These are phyloP conservation scores for Thaumatotibia leucotreta DNA, from an alignment of 1,140 invertebrate species.

Conservation along the genomic window DNA sequence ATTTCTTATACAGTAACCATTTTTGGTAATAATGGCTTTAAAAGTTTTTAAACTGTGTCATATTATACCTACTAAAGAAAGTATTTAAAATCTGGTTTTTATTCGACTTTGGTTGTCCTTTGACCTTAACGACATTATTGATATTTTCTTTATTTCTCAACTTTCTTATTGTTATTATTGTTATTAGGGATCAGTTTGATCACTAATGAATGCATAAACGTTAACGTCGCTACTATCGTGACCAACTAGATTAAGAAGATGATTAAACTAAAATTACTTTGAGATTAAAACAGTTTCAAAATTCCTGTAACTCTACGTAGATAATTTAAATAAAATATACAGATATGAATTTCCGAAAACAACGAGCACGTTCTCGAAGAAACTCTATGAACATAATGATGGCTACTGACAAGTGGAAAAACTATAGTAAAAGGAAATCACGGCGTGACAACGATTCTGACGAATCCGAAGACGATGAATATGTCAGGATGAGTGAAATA, in stretches of 20 bases:
- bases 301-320: constrained; percentile 31
- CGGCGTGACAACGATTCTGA: constrained; percentile 27
- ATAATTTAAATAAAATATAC: constrained; percentile 21
- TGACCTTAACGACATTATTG: no score
- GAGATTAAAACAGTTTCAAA: constrained; percentile 31
- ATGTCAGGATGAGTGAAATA: constrained; percentile 38
- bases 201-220: no score
- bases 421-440: constrained; percentile 35
- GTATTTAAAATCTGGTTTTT: no score
- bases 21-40: background rate
- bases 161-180: no score
- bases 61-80: background rate
- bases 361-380: constrained; percentile 36
- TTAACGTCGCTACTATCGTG: no score
- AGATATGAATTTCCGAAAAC: constrained; percentile 52
- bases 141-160: no score
- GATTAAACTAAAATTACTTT: constrained; percentile 23
- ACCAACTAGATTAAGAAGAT: constrained; percentile 38
- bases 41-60: background rate
- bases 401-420: constrained; percentile 52
- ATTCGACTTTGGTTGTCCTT: no score
- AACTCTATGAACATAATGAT: constrained; percentile 46
- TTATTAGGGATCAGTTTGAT: no score
- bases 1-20: background rate
- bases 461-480: constrained; percentile 43